phyloP scores from a whole-genome alignment of 2,113 vertebrate genomes.

The Hippopotamus amphibius region DNA sequence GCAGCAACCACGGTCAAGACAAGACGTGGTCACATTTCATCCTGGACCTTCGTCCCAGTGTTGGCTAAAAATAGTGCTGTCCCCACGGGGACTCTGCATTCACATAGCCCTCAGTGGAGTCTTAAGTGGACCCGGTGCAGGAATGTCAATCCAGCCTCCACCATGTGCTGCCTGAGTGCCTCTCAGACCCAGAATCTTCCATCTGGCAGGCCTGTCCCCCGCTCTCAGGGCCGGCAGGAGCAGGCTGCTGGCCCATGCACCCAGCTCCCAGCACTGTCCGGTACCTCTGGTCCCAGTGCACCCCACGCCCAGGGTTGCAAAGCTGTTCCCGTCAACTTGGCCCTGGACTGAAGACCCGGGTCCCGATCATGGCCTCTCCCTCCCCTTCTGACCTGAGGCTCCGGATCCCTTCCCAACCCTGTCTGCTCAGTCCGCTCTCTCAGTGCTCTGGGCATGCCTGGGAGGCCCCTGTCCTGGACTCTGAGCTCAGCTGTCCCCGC shows the following conservation, averaged over 20 bases:
- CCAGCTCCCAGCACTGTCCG: accelerated
- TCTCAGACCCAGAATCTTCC: neutral
- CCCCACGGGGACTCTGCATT: accelerated
- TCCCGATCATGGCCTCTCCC: accelerated
- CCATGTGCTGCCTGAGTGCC: accelerated
- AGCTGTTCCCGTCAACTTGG: neutral
- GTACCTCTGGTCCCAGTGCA: accelerated
- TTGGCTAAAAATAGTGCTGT: neutral
- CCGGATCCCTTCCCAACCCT: accelerated
- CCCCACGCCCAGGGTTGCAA: neutral
- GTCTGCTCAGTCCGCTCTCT: neutral
- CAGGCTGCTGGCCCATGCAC: neutral
- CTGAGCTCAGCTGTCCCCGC: neutral
- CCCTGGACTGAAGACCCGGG: neutral
- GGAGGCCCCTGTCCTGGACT: neutral
- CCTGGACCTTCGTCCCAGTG: neutral
- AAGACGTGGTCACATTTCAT: neutral
- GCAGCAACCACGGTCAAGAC: neutral
- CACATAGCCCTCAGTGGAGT: neutral
- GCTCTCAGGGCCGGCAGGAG: neutral
- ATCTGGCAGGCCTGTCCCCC: neutral
- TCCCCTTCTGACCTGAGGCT: neutral
- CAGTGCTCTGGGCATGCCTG: accelerated
- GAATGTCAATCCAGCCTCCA: neutral
- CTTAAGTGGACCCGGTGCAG: neutral